phyloP scores from a whole-genome alignment of 2,797 vertebrate species.

The Lepus townsendii region DNA sequence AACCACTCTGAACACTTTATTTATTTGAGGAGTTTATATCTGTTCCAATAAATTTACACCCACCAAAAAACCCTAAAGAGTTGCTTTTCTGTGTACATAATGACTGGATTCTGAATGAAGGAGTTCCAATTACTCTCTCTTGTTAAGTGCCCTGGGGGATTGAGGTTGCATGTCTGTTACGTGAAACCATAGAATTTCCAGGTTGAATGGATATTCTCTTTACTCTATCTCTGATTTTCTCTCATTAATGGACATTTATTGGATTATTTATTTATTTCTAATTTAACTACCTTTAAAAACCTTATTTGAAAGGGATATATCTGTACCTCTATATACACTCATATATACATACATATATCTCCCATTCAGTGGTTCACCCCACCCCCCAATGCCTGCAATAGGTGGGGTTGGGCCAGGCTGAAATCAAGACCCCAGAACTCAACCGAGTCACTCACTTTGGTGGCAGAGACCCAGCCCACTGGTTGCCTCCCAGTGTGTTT shows the following conservation, averaged over 20 bases:
- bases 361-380: too few species aligned
- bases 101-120: conserved; percentile 37
- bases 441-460: too few species aligned
- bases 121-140: neutral
- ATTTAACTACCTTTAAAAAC: too few species aligned
- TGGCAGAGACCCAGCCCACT: too few species aligned
- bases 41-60: conserved; percentile 30
- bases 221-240: neutral
- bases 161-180: neutral
- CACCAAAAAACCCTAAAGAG: neutral
- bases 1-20: neutral
- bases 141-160: neutral
- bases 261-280: neutral
- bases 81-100: neutral
- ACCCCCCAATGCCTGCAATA: too few species aligned
- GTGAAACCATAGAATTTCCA: neutral
- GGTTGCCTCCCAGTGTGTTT: too few species aligned
- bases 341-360: too few species aligned
- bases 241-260: neutral
- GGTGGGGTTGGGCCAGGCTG: too few species aligned
- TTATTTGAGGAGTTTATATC: neutral
- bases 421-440: too few species aligned
- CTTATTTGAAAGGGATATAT: too few species aligned
- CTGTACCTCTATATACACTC: too few species aligned
- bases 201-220: neutral